Conservation (phyloP, 2,888 invertebrate genomes). For the Drosophila pegasa region DNA sequence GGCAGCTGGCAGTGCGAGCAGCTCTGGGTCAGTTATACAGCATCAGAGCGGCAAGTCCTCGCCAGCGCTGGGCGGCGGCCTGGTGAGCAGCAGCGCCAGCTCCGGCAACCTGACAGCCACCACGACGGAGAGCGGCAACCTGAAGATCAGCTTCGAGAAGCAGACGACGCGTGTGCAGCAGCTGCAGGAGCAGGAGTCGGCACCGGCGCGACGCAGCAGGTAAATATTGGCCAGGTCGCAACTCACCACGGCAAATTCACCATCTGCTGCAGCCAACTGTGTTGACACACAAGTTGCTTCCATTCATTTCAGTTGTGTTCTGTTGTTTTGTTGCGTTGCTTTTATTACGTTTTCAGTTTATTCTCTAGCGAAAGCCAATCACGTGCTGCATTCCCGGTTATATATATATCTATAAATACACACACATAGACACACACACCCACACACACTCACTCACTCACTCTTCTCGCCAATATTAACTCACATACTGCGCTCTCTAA, state of each 20-base stretch:
- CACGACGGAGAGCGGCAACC: slow-evolving; percentile 85
- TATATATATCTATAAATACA: slow-evolving; percentile 23
- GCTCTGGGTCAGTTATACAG: slow-evolving; percentile 72
- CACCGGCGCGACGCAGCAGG: slow-evolving; percentile 87
- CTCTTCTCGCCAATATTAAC: slow-evolving; percentile 5
- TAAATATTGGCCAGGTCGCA: slow-evolving; percentile 73
- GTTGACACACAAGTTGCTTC: slow-evolving; percentile 14
- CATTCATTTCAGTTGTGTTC: slow-evolving; percentile 43
- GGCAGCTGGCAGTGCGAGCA: slow-evolving; percentile 15
- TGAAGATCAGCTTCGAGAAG: slow-evolving; percentile 87
- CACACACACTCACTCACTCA: slow-evolving; percentile 4
- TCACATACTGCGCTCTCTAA: slow-evolving; percentile 35
- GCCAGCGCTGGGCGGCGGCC: slow-evolving; percentile 61
- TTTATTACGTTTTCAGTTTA: slow-evolving; percentile 18
- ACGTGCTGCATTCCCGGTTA: slow-evolving; percentile 9
- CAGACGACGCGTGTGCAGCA: slow-evolving; percentile 85
- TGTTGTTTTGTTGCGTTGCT: slow-evolving; percentile 61
- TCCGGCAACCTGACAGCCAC: slow-evolving; percentile 81
- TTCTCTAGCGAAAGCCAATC: neutral
- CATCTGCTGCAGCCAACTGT: slow-evolving; percentile 9
- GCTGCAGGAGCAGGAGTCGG: slow-evolving; percentile 85
- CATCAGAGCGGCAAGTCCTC: slow-evolving; percentile 83
- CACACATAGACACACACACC: slow-evolving; percentile 4
- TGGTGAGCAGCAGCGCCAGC: slow-evolving; percentile 59
- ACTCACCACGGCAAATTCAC: slow-evolving; percentile 7